phyloP scores from a whole-genome alignment of 1,140 invertebrate genomes.

The Neodiprion fabricii region DNA sequence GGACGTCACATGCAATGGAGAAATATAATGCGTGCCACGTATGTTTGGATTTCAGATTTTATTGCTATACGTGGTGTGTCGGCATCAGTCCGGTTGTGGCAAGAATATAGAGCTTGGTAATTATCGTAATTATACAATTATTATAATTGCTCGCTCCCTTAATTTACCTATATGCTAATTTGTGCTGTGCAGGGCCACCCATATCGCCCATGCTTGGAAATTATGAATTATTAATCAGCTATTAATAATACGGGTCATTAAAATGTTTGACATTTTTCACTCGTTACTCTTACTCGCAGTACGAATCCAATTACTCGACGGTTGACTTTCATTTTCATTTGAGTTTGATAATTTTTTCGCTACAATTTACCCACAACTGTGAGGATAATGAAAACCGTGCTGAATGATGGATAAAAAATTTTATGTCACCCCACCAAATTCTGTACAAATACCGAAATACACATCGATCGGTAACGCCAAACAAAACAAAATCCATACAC shows the following conservation, averaged over 20 bases:
- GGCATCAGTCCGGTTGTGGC: background rate
- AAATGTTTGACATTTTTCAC: background rate
- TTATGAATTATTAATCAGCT: conserved; percentile 46
- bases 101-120: conserved; percentile 7
- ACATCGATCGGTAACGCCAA: no score
- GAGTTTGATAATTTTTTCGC: background rate
- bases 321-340: background rate
- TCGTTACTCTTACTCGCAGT: no score
- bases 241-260: background rate
- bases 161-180: conserved; percentile 39
- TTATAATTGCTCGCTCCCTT: conserved; percentile 36
- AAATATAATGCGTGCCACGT: background rate
- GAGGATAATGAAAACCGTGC: background rate
- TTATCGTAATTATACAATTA: conserved; percentile 42
- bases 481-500: no score
- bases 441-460: no score
- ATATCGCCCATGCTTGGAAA: conserved; percentile 14
- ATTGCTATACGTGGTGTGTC: background rate
- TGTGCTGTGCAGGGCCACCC: conserved; percentile 24
- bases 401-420: background rate
- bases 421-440: no score
- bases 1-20: background rate
- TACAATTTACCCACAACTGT: background rate
- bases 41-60: background rate
- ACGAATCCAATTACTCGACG: background rate